phyloP scores from a whole-genome alignment of 2,113 vertebrate genomes.

The Hydrolagus affinis region DNA sequence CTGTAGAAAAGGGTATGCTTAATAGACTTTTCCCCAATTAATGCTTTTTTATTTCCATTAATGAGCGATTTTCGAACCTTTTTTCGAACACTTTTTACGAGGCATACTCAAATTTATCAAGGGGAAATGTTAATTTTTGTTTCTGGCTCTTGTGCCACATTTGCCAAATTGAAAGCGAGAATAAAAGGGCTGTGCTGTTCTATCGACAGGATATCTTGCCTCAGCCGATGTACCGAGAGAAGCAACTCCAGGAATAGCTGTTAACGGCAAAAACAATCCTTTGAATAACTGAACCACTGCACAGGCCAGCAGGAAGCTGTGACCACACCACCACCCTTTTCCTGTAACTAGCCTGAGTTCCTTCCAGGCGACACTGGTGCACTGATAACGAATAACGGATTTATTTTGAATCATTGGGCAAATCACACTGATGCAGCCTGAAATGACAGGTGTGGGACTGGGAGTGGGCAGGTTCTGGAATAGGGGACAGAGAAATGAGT shows the following conservation, averaged over 20 bases:
- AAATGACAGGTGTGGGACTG: not conserved
- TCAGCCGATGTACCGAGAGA: conserved; percentile 55
- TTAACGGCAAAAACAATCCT: conserved; percentile 45
- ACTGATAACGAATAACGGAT: conserved; percentile 67
- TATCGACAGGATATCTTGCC: conserved; percentile 45
- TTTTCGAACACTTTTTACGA: too few relatives aligned
- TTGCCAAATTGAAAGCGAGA: not conserved
- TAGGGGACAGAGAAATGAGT: not conserved
- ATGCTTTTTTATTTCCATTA: too few relatives aligned
- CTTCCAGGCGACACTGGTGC: conserved; percentile 71
- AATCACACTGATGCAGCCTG: not conserved
- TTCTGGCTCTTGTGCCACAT: not conserved
- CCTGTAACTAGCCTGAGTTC: conserved; percentile 84
- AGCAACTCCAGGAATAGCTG: conserved; percentile 65
- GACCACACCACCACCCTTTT: conserved; percentile 95
- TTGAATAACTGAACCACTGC: conserved; percentile 61
- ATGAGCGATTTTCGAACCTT: too few relatives aligned
- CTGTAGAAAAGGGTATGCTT: too few relatives aligned
- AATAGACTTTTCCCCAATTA: too few relatives aligned
- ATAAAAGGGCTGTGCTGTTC: not conserved
- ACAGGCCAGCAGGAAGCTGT: conserved; percentile 75
- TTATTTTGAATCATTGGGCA: conserved; percentile 7
- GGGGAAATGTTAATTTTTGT: not conserved
- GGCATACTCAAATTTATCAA: too few relatives aligned
- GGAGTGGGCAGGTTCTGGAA: not conserved